phyloP scores from a whole-genome alignment of 1,140 invertebrate genomes.

The Drosophila guanche region DNA sequence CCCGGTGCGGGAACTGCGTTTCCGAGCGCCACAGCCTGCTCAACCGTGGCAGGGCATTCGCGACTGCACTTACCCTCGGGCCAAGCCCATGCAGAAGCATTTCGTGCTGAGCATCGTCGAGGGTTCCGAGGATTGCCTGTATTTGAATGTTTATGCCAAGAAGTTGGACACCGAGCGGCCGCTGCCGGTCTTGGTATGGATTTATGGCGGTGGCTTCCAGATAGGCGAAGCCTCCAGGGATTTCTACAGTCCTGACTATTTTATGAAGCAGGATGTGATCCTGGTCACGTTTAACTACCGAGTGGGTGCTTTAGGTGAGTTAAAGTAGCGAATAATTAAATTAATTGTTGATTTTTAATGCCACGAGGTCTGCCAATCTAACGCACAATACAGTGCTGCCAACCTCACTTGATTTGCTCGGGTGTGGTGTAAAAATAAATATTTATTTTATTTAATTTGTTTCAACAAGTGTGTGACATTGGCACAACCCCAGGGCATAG shows the following conservation, averaged over 20 bases:
- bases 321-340: neutral
- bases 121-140: slow-evolving; percentile 75
- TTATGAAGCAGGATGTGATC: slow-evolving; percentile 86
- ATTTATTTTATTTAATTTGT: no score
- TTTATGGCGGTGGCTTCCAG: slow-evolving; percentile 88
- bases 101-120: slow-evolving; percentile 52
- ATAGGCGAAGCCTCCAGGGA: slow-evolving; percentile 83
- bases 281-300: slow-evolving; percentile 89
- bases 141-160: slow-evolving; percentile 75
- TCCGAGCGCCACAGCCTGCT: slow-evolving; percentile 85
- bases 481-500: no score
- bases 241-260: slow-evolving; percentile 86
- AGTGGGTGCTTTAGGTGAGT: slow-evolving; percentile 85
- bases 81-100: slow-evolving; percentile 66
- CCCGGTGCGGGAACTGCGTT: slow-evolving; percentile 86
- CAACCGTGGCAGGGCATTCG: slow-evolving; percentile 85
- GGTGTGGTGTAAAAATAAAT: no score
- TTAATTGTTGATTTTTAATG: neutral
- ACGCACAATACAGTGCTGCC: no score
- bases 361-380: neutral
- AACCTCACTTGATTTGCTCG: no score
- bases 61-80: slow-evolving; percentile 71
- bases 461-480: no score
- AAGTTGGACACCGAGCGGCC: slow-evolving; percentile 55
- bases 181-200: slow-evolving; percentile 88